Base-by-base conservation (phyloP, 2,113 vertebrate species). In the Zosterops pallidus region DNA sequence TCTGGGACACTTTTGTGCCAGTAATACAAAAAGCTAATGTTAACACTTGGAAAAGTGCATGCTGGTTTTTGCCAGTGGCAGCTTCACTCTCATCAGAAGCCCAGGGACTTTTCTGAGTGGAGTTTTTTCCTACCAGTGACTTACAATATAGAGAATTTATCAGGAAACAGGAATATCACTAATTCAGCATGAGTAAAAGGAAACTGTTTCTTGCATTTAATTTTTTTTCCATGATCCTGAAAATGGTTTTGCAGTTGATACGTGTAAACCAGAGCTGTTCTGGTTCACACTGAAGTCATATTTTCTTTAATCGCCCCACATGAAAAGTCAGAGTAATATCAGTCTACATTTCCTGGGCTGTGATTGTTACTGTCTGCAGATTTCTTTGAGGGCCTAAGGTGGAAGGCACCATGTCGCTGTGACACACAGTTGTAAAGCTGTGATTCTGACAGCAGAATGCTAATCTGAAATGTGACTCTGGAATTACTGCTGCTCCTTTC, bases 361-460 rank as follows among this genome's bases (percentile, higher is more conserved):
- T 67, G 80, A 74, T 78, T 88, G 65, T 81, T 90, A 49, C 68
- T 92, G 76, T 78, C 82, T 90, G 47, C 14, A 55, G 52, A 71
- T 74, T 90, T 83, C 79, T 90, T 92, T 94, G 93, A 83, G 33
- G 68, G 68, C 60, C 68, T 86, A 75, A 93, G 82, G 90, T 90
- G 68, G 87, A 92, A 90, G 85, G 60, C 57, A 86, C 49, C 86
- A 75, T 71, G 89, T 12, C 6, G 81, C 72, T 95, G 56, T 86
- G 92, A 88, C 2, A 4, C 64, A 21, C 37, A 78, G 50, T 67
- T 83, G 71, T 72, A 86, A 90, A 86, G 41, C 83, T 85, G 83
- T 79, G 68, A 83, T 93, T 94, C 72, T 92, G 85, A 92, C 60
- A 95, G 83, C 88, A 92, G 83, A 95, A 88, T 71, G 56, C 28